These are phyloP conservation scores for Hyposoter dolosus DNA, from an alignment of 2,888 invertebrate genomes.

Conservation along the genomic window DNA sequence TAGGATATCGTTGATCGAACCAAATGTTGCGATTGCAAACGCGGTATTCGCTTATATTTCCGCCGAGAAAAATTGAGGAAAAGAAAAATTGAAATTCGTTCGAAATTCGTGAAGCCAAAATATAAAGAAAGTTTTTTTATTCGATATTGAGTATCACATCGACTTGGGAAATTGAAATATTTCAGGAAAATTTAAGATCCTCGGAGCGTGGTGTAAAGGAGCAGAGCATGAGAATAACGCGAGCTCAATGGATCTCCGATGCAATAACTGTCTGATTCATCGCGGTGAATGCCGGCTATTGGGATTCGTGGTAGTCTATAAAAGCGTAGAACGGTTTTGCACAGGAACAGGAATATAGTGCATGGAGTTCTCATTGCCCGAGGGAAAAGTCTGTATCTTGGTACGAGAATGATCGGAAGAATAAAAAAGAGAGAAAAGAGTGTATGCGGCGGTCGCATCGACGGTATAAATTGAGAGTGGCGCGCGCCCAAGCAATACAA, in stretches of 20 bases:
- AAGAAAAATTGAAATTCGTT: background rate
- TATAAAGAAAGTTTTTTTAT: background rate
- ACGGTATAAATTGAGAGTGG: slow-evolving; percentile 58
- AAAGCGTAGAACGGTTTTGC: slow-evolving; percentile 44
- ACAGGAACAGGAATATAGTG: slow-evolving; percentile 47
- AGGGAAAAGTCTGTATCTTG: slow-evolving; percentile 28
- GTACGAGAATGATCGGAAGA: slow-evolving; percentile 25
- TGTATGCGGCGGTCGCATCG: slow-evolving; percentile 29
- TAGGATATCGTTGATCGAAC: background rate
- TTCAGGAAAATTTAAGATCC: background rate
- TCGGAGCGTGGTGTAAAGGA: background rate
- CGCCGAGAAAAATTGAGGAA: background rate
- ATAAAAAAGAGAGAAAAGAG: slow-evolving; percentile 29
- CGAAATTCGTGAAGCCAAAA: background rate
- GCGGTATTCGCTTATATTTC: background rate
- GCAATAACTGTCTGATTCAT: slow-evolving; percentile 26
- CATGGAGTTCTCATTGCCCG: slow-evolving; percentile 44
- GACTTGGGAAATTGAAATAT: background rate
- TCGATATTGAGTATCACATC: background rate
- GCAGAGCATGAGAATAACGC: background rate
- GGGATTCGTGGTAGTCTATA: slow-evolving; percentile 47
- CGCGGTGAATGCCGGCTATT: slow-evolving; percentile 25
- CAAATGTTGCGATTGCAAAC: background rate
- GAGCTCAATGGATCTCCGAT: slow-evolving; percentile 15
- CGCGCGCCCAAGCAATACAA: slow-evolving; percentile 53